phyloP scores from a whole-genome alignment of 2,888 invertebrate species.

The Polydrusus pterygomalis region DNA sequence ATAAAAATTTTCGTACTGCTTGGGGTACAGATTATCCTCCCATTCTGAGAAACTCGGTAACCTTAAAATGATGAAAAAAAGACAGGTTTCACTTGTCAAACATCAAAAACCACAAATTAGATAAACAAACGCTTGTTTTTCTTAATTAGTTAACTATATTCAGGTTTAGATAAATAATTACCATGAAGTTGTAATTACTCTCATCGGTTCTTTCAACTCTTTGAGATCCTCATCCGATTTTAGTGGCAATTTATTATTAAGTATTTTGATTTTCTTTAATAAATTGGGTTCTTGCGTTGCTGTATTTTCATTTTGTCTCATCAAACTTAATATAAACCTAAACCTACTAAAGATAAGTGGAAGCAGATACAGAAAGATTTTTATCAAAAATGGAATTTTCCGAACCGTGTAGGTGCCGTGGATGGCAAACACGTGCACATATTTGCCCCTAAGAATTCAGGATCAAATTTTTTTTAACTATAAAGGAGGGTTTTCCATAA shows the following conservation, averaged over 20 bases:
- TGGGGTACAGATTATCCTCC: not conserved
- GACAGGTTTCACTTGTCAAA: not conserved
- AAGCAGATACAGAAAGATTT: too few relatives aligned
- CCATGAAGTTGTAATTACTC: too few relatives aligned
- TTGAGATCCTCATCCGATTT: constrained; percentile 1
- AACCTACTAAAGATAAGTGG: too few relatives aligned
- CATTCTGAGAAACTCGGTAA: not conserved
- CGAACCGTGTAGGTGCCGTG: too few relatives aligned
- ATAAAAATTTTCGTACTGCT: not conserved
- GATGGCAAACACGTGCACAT: too few relatives aligned
- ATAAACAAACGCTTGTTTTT: not conserved
- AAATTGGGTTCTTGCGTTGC: not conserved
- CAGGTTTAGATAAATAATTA: too few relatives aligned
- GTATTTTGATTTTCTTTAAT: not conserved
- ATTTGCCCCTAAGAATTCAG: too few relatives aligned
- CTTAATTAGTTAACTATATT: not conserved
- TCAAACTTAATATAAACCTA: constrained; percentile 1
- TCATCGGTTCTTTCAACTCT: not conserved
- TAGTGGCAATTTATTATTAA: constrained; percentile 1
- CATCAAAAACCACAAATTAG: not conserved
- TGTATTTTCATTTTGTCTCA: constrained; percentile 1
- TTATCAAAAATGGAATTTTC: too few relatives aligned
- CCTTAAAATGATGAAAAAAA: constrained; percentile 1
- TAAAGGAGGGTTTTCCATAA: too few relatives aligned
- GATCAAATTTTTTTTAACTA: too few relatives aligned